Evolutionary conservation across 2,113 vertebrate genomes (phyloP).

Genomic region (Rhinoptilus africanus): DNA sequence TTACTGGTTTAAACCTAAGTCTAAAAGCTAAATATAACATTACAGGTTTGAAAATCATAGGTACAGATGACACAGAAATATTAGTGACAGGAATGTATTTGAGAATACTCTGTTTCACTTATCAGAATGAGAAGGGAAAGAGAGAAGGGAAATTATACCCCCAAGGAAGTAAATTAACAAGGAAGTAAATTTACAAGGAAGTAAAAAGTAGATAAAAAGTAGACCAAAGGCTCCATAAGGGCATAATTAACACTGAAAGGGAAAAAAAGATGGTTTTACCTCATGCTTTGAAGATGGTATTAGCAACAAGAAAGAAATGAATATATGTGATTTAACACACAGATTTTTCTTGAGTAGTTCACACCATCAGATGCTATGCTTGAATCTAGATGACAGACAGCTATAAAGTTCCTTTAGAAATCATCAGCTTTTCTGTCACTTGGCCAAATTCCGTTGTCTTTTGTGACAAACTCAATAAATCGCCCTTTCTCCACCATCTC

Average conservation of each 20-base stretch:
- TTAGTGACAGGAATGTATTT: rapidly evolving
- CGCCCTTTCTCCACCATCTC: rapidly evolving
- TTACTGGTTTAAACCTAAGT: neutral
- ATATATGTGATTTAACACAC: neutral
- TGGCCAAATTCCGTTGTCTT: neutral
- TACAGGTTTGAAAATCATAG: neutral
- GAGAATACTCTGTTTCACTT: neutral
- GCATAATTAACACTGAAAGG: neutral
- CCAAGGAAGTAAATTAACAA: neutral
- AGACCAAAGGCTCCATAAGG: neutral
- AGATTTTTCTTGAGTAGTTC: neutral
- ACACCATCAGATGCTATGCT: neutral
- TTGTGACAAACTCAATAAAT: neutral
- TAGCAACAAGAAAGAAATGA: neutral
- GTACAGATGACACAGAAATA: neutral
- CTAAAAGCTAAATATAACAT: neutral
- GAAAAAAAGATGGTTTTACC: neutral
- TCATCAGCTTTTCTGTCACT: neutral
- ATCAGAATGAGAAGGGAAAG: neutral
- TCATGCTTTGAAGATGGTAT: neutral
- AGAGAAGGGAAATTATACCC: neutral
- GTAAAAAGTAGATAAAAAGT: neutral
- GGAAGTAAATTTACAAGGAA: no score
- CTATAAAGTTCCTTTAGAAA: neutral
- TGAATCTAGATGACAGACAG: neutral